Percentiles rank a stretch among this genome's conserved stretches.
Evolutionary conservation across 1,140 invertebrate species (phyloP).

Genomic region (Tenebrio molitor): DNA sequence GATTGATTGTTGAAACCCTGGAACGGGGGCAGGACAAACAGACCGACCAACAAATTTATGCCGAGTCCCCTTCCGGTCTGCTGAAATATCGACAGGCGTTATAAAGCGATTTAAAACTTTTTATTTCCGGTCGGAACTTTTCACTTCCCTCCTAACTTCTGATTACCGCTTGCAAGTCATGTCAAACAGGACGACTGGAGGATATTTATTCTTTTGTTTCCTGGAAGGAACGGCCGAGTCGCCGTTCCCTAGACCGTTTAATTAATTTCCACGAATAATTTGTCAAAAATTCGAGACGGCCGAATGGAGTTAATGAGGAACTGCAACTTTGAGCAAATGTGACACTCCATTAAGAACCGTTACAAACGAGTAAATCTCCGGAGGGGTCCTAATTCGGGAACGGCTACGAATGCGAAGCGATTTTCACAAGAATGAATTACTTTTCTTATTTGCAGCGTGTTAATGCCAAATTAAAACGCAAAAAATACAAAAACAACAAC

Average conservation of each 20-base stretch:
- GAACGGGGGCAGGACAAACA: too few species aligned
- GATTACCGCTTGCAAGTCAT: constrained; percentile 21
- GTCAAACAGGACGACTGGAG: constrained; percentile 15
- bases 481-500: too few species aligned
- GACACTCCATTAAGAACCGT: constrained; percentile 22
- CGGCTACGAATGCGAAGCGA: too few species aligned
- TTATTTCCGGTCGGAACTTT: constrained; percentile 26
- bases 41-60: constrained; percentile 30
- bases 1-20: constrained; percentile 16
- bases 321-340: constrained; percentile 4
- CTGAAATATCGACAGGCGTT: constrained; percentile 38
- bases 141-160: constrained; percentile 39
- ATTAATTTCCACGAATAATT: constrained; percentile 28
- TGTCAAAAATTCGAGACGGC: constrained; percentile 17
- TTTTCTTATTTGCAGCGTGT: too few species aligned
- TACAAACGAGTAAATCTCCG: neutral
- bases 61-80: constrained; percentile 8
- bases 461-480: too few species aligned
- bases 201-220: constrained; percentile 29
- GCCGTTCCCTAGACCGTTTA: neutral
- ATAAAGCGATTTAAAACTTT: constrained; percentile 43
- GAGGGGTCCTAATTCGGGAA: too few species aligned
- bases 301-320: constrained; percentile 8
- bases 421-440: too few species aligned
- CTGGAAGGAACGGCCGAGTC: neutral